These are phyloP conservation scores for Tetranychus piercei DNA, from an alignment of 2,888 invertebrate genomes.

Conservation along the genomic window DNA sequence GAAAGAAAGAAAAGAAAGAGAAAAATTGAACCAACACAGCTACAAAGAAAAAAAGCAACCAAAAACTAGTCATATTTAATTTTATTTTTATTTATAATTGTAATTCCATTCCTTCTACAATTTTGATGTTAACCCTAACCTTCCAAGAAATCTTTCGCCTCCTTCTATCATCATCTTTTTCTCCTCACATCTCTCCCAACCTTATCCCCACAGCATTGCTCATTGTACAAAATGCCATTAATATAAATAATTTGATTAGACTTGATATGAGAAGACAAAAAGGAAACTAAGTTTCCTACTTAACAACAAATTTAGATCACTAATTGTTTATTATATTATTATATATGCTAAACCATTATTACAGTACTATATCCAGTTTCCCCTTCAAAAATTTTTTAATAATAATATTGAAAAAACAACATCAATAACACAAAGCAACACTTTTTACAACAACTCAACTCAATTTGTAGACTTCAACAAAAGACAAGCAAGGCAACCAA, in stretches of 20 bases:
- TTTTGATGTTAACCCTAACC: not conserved
- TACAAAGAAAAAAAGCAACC: not conserved
- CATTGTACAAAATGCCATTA: conserved; percentile 2
- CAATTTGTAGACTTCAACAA: too few relatives aligned
- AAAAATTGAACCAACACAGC: not conserved
- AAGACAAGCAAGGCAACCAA: too few relatives aligned
- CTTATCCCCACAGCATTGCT: not conserved
- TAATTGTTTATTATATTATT: not conserved
- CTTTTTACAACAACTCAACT: too few relatives aligned
- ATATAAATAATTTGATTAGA: not conserved
- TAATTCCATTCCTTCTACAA: not conserved
- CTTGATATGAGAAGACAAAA: not conserved
- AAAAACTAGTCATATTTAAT: not conserved
- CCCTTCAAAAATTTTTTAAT: too few relatives aligned
- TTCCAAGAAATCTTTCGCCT: not conserved
- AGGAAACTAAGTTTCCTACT: not conserved
- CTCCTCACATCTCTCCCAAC: conserved; percentile 3
- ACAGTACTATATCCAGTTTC: too few relatives aligned
- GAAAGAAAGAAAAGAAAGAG: not conserved
- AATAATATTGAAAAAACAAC: too few relatives aligned
- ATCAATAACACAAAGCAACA: too few relatives aligned
- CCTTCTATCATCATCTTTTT: not conserved
- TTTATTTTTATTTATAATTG: conserved; percentile 1
- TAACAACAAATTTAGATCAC: not conserved
- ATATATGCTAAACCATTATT: not conserved